Evolutionary conservation across 2,113 vertebrate species (phyloP).

Genomic region (Neolamprologus hecqui): DNA sequence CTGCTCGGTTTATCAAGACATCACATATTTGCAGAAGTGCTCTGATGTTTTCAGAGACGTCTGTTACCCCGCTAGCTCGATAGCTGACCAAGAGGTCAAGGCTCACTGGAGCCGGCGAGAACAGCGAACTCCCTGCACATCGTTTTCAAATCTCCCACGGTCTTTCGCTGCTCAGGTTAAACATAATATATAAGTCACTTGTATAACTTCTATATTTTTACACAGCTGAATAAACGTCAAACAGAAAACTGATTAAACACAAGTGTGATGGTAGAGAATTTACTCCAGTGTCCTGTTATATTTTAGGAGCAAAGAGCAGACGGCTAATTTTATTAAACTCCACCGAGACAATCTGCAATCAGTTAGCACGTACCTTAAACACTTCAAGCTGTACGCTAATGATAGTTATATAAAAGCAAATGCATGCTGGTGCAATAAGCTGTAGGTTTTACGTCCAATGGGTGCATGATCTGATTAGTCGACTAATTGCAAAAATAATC

Average conservation of each 20-base stretch:
- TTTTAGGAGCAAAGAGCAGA: background rate
- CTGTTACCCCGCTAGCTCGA: background rate
- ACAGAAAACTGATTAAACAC: background rate
- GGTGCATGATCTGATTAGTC: background rate
- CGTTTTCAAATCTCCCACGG: rapidly evolving
- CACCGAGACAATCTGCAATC: background rate
- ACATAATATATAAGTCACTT: background rate
- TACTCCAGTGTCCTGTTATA: background rate
- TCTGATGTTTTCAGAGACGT: background rate
- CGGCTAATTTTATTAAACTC: background rate
- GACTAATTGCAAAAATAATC: background rate
- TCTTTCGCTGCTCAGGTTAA: background rate
- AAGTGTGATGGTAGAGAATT: background rate
- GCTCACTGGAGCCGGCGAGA: background rate
- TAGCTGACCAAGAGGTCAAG: background rate
- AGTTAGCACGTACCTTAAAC: background rate
- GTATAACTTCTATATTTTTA: background rate
- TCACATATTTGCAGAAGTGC: background rate
- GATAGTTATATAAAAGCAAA: rapidly evolving
- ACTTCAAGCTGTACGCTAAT: background rate
- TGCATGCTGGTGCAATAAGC: background rate
- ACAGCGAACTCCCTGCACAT: rapidly evolving
- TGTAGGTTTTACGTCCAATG: background rate
- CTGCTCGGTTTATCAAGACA: background rate
- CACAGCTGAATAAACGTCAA: background rate